Evolutionary conservation across 2,113 vertebrate genomes (phyloP), one percentile per base, ranked within the genome.

Genomic region (Anser brachyrhynchus): DNA sequence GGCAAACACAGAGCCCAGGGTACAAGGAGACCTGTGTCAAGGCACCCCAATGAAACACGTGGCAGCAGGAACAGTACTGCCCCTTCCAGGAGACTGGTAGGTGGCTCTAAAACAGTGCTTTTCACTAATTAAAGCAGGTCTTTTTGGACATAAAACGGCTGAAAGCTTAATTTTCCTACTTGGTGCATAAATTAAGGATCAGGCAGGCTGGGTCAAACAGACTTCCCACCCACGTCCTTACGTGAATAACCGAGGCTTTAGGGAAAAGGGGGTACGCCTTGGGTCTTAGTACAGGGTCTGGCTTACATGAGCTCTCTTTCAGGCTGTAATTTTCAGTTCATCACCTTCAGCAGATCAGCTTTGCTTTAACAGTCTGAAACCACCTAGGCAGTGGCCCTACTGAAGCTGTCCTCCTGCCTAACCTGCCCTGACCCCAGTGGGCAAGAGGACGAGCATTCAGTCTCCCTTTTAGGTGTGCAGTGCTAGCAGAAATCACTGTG

Each of bases 1-100:
- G 74, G 82, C 70, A 65, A 89, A 92, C 69, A 87, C 70, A 44
- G 29, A 62, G 87, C 66, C 66, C 82, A 79, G 95, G 44, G 90
- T 57, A 92, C 88, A 73, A 49, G 66, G 3, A 91, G 90, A 90
- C 58, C 74, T 33, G 9, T 91, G 84, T 82, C 87, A 83, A 2
- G 1, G 35, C 17, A 83, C 67, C 94, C 2, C 69, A 84, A 64
- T 43, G 49, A 82, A 62, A 70, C 21, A 43, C 0, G 4, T 31
- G 74, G 61, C 87, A 69, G 51, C 78, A 78, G 23, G 78, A 61
- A 61, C 43, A 65, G 37, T 23, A 51, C 67, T 72, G 35, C 15
- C 35, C 39, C 73, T 88, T 84, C 70, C 87, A 85, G 77, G 64
- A 93, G 73, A 87, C 84, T 0, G 6, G 33, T 37, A 82, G 84